phyloP scores from a whole-genome alignment of 2,888 invertebrate genomes.

The Eurytoma californica region DNA sequence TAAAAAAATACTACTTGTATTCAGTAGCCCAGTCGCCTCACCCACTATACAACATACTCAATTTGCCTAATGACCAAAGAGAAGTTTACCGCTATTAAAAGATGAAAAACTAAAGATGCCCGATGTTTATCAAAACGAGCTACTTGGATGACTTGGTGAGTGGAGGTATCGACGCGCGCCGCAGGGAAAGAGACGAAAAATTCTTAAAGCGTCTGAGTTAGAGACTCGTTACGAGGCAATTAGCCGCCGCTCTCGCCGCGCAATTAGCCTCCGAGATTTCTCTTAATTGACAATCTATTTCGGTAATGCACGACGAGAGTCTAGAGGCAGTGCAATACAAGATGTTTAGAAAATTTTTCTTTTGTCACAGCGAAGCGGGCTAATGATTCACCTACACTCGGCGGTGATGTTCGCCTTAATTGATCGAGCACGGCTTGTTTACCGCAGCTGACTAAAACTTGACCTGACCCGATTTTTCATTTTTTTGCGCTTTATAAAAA shows the following conservation, averaged over 20 bases:
- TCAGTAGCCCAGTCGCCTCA: too few relatives aligned
- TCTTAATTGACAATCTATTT: conserved; percentile 36
- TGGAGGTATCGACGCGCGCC: not conserved
- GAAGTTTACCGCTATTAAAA: not conserved
- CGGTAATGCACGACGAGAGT: not conserved
- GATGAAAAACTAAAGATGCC: conserved; percentile 31
- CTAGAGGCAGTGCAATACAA: conserved; percentile 8
- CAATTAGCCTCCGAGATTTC: conserved; percentile 30
- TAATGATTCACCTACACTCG: conserved; percentile 15
- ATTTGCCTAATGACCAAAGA: too few relatives aligned
- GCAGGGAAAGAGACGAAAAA: not conserved
- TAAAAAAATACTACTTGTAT: too few relatives aligned
- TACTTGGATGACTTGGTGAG: conserved; percentile 6
- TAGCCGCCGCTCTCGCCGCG: not conserved
- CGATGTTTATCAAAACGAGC: conserved; percentile 15
- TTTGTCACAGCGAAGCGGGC: not conserved
- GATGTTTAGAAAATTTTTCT: conserved; percentile 36
- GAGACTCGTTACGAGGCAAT: not conserved
- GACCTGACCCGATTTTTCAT: not conserved
- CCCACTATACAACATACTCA: too few relatives aligned
- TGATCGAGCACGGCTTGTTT: not conserved
- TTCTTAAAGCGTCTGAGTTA: not conserved
- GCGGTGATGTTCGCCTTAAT: not conserved
- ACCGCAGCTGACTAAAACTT: not conserved
- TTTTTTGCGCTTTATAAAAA: not conserved